phyloP scores from a whole-genome alignment of 2,888 invertebrate species.

The Torymus texanus region DNA sequence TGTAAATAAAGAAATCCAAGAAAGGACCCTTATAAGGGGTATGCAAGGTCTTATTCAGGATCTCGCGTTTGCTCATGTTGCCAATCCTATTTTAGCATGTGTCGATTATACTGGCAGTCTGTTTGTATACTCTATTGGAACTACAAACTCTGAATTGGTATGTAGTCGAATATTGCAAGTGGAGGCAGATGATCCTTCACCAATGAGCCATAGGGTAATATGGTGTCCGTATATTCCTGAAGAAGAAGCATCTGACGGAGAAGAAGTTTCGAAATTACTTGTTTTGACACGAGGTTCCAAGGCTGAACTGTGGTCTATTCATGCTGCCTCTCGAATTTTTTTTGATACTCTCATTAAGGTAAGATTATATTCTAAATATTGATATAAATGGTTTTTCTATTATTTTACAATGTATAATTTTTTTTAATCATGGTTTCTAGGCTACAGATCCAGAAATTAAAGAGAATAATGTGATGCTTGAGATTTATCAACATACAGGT shows the following conservation, averaged over 20 bases:
- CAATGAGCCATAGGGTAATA: slow-evolving; percentile 83
- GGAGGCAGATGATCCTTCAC: slow-evolving; percentile 74
- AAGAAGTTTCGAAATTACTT: slow-evolving; percentile 86
- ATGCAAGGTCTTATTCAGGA: slow-evolving; percentile 93
- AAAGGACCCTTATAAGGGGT: slow-evolving; percentile 89
- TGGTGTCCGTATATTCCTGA: slow-evolving; percentile 96
- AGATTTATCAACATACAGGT: slow-evolving; percentile 79
- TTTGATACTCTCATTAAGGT: slow-evolving; percentile 64
- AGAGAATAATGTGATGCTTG: slow-evolving; percentile 73
- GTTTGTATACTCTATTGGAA: slow-evolving; percentile 87
- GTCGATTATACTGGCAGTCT: slow-evolving; percentile 91
- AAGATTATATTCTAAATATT: neutral
- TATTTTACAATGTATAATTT: neutral
- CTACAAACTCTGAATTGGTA: slow-evolving; percentile 74
- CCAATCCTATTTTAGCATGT: slow-evolving; percentile 87
- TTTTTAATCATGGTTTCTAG: slow-evolving; percentile 57
- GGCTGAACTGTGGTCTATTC: slow-evolving; percentile 75
- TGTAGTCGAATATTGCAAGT: slow-evolving; percentile 80
- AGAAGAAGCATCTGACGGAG: slow-evolving; percentile 77
- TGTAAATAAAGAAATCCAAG: slow-evolving; percentile 85
- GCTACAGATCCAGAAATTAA: slow-evolving; percentile 66
- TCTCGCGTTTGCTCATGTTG: slow-evolving; percentile 91
- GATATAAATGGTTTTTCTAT: too few species aligned
- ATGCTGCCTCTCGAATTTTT: slow-evolving; percentile 65
- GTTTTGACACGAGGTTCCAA: slow-evolving; percentile 87